These are phyloP conservation scores for Temnopleurus reevesii DNA, from an alignment of 53 echinoderm and acorn worm species.

Conservation along the genomic window DNA sequence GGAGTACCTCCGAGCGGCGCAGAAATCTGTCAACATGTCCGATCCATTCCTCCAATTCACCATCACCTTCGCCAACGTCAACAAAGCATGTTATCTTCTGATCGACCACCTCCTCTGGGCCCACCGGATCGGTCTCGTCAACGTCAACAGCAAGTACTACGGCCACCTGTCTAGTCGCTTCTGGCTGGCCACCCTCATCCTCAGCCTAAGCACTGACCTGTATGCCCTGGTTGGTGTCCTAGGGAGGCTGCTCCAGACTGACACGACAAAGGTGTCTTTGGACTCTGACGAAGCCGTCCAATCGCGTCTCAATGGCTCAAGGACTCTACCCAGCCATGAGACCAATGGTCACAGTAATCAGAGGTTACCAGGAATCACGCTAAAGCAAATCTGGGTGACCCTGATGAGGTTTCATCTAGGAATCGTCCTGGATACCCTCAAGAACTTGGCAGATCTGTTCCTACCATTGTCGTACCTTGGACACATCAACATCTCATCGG, in stretches of 20 bases:
- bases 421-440: slow-evolving; percentile 80
- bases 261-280: neutral
- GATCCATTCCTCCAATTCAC: slow-evolving; percentile 82
- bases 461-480: slow-evolving; percentile 86
- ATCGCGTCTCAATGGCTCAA: neutral
- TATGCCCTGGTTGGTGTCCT: slow-evolving; percentile 74
- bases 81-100: slow-evolving; percentile 90
- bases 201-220: slow-evolving; percentile 78
- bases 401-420: slow-evolving; percentile 54
- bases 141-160: slow-evolving; percentile 73
- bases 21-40: slow-evolving; percentile 74
- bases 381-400: neutral
- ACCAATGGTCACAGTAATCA: neutral
- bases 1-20: slow-evolving; percentile 70
- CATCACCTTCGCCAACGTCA: slow-evolving; percentile 89
- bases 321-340: neutral
- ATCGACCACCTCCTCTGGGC: slow-evolving; percentile 96
- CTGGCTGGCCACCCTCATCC: slow-evolving; percentile 91
- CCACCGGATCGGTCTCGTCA: slow-evolving; percentile 73
- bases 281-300: neutral
- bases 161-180: slow-evolving; percentile 80
- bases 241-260: slow-evolving; percentile 31
- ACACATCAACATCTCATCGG: slow-evolving; percentile 75
- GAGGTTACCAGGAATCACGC: neutral
- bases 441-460: slow-evolving; percentile 85